Conservation (phyloP, 2,113 vertebrate species). For the Melanotaenia duboulayi region DNA sequence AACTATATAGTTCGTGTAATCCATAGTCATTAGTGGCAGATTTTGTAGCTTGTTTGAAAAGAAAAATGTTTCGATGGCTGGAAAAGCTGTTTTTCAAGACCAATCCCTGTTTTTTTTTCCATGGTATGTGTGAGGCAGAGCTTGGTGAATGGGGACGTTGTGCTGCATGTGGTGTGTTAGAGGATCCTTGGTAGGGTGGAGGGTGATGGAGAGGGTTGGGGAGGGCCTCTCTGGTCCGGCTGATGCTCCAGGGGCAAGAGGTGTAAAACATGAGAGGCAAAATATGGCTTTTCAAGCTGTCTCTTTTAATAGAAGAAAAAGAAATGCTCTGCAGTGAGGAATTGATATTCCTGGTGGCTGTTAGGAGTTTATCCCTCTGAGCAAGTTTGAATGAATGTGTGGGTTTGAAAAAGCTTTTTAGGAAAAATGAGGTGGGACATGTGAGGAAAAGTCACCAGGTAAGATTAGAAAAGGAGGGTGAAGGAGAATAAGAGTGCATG, state of each 20-base stretch:
- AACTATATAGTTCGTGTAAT: too few relatives aligned
- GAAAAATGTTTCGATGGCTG: too few relatives aligned
- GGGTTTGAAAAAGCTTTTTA: not conserved
- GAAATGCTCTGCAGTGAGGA: conserved; percentile 30
- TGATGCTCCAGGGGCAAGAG: conserved; percentile 81
- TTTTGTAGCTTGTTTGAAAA: conserved; percentile 26
- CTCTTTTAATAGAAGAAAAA: conserved; percentile 15
- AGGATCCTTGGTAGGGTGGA: conserved; percentile 25
- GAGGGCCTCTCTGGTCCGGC: conserved; percentile 70
- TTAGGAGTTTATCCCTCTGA: conserved; percentile 28
- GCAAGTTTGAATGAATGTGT: not conserved
- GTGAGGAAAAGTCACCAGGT: conserved; percentile 34
- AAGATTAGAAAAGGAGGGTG: conserved; percentile 23
- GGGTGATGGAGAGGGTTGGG: not conserved
- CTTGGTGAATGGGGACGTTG: conserved; percentile 72
- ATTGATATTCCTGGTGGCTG: conserved; percentile 30
- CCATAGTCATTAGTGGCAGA: too few relatives aligned
- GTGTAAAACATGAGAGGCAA: conserved; percentile 61
- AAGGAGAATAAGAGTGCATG: conserved; percentile 17
- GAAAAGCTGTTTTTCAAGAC: not conserved
- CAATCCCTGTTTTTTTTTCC: too few relatives aligned
- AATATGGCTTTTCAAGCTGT: conserved; percentile 22
- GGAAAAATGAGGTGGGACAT: not conserved
- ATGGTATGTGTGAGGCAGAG: conserved; percentile 45
- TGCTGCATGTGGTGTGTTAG: conserved; percentile 43